These are phyloP conservation scores for Rugalucina vietnamica DNA, from an alignment of 2,888 invertebrate species.

Conservation along the genomic window DNA sequence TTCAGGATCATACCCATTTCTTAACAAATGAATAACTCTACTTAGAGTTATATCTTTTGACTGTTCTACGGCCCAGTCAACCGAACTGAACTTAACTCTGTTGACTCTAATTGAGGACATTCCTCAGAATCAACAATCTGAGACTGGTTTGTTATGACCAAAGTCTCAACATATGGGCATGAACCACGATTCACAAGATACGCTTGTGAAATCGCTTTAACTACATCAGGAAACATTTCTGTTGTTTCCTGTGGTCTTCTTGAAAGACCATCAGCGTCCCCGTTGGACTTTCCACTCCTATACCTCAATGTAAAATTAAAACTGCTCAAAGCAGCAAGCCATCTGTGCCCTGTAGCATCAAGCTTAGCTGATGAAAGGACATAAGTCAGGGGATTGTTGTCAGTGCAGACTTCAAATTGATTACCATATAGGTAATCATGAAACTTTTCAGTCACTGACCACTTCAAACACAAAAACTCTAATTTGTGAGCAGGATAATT, in stretches of 20 bases:
- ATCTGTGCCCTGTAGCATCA: conserved; percentile 32
- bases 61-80: background rate
- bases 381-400: conserved; percentile 19
- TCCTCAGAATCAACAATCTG: background rate
- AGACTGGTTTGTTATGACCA: background rate
- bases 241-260: background rate
- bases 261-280: conserved; percentile 3
- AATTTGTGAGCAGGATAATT: conserved; percentile 39
- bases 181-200: background rate
- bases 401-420: conserved; percentile 16
- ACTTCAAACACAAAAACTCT: conserved; percentile 41
- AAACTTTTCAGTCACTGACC: conserved; percentile 45
- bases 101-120: background rate
- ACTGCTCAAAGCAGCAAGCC: conserved; percentile 27
- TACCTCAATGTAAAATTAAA: conserved; percentile 30
- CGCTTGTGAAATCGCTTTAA: background rate
- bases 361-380: conserved; percentile 13
- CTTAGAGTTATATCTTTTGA: background rate
- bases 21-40: background rate
- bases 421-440: conserved; percentile 41
- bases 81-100: background rate
- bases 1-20: background rate
- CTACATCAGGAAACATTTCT: conserved; percentile 36
- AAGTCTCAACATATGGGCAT: background rate
- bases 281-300: conserved; percentile 4